A percentile compares a stretch with the other conserved stretches of the same genome.
Evolutionary conservation across 2,113 vertebrate species (phyloP).

Genomic region (Micromys minutus): DNA sequence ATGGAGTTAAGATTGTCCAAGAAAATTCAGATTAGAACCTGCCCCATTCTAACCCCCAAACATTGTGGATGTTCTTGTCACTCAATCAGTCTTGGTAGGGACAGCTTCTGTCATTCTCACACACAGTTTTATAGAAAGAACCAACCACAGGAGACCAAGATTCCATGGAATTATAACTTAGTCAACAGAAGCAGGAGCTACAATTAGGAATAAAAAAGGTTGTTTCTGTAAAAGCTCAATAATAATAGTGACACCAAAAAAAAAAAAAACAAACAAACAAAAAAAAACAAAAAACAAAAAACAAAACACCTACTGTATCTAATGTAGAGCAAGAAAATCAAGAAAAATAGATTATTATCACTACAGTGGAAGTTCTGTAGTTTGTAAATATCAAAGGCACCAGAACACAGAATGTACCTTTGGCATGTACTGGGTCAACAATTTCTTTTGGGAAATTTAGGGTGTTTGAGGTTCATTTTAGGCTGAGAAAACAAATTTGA

Average conservation of each 20-base stretch:
- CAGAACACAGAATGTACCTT: not conserved
- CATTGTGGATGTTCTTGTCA: not conserved
- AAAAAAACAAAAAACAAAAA: no score
- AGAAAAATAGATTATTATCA: not conserved
- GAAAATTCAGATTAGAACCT: not conserved
- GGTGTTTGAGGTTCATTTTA: not conserved
- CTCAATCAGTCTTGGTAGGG: not conserved
- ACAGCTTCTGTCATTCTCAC: not conserved
- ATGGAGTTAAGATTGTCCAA: not conserved
- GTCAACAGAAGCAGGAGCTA: not conserved
- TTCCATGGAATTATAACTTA: not conserved
- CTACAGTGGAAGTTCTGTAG: not conserved
- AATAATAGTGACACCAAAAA: not conserved
- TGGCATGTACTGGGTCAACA: not conserved
- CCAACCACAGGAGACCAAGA: not conserved
- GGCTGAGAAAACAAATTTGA: not conserved
- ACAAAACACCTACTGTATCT: no score
- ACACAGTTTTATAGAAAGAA: not conserved
- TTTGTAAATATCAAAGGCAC: not conserved
- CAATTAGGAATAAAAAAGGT: not conserved
- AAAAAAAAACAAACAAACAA: no score
- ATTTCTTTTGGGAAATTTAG: not conserved
- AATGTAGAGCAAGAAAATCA: not conserved
- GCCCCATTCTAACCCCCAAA: not conserved
- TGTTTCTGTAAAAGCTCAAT: not conserved